Evolutionary conservation across 2,888 invertebrate species (phyloP), one percentile per base, ranked within the genome.

Genomic region (Sepioteuthis lessoniana): DNA sequence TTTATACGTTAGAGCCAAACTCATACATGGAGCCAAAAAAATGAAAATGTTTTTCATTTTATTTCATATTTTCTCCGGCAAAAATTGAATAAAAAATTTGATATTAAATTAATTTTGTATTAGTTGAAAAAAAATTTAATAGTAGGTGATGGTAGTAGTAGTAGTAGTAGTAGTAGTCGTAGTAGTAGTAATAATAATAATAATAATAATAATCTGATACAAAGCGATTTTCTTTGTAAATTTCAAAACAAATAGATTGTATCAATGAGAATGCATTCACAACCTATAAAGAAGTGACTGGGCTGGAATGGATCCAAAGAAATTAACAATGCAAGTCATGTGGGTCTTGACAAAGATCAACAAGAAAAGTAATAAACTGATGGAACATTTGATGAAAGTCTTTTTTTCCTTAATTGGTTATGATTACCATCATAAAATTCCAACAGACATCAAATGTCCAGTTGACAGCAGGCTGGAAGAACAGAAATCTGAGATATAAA

Each of bases 281-380:
- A 76, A 76, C 76, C 76, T 76, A 35, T 76, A 13, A 76, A 76
- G 76, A 76, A 76, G 13, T 35, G 76, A 76, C 35, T 35, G 76
- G 76, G 76, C 76, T 76, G 76, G 76, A 76, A 76, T 76, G 76
- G 76, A 76, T 76, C n/a, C 76, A 76, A 35, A n/a, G 76, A n/a
- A 76, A 76, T 35, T 4, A 76, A 76, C 16, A 76, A n/a, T 76
- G 76, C 76, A 76, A n/a, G n/a, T 76, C n/a, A 35, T 76, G 10
- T 35, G n/a, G 76, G n/a, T 76, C 19, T 16, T n/a, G 35, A 76
- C 35, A 76, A 76, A 55, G 55, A 55, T 55, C 25, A 55, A 55
- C 55, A 25, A 25, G 55, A 55, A 55, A 55, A 76, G 76, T 76
- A 76, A 76, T 35, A 76, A 13, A 76, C 10, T 76, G 76, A 76